phyloP scores from a whole-genome alignment of 2,888 invertebrate genomes.

The Cephus runcator region DNA sequence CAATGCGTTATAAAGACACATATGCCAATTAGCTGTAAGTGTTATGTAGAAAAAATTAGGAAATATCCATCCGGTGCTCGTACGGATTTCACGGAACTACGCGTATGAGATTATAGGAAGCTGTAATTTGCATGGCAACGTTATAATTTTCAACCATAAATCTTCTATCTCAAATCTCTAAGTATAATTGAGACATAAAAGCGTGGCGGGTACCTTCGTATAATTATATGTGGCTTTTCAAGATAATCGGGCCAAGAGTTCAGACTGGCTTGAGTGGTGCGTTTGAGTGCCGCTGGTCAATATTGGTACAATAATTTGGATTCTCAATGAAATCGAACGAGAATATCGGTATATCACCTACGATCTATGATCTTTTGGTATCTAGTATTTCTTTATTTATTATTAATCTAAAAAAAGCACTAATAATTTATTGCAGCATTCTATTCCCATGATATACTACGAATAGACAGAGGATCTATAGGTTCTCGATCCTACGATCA shows the following conservation, averaged over 20 bases:
- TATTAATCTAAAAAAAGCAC: too few species aligned
- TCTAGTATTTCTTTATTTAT: neutral
- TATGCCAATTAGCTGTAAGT: neutral
- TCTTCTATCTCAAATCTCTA: conserved; percentile 38
- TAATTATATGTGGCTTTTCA: conserved; percentile 30
- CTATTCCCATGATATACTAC: neutral
- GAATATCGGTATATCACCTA: neutral
- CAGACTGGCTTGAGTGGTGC: neutral
- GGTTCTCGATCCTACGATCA: neutral
- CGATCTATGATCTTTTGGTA: neutral
- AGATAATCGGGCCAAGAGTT: neutral
- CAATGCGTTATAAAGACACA: neutral
- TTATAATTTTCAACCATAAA: conserved; percentile 44
- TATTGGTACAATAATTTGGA: neutral
- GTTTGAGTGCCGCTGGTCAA: neutral
- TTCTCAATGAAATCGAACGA: neutral
- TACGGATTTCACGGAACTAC: neutral
- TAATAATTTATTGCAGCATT: neutral
- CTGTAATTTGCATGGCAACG: conserved; percentile 43
- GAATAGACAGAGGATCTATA: neutral
- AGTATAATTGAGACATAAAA: conserved; percentile 47
- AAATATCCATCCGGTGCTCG: neutral
- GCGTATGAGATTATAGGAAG: conserved; percentile 32
- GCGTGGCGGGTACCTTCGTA: conserved; percentile 38
- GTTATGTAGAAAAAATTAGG: neutral